Percentiles rank a stretch among this genome's conserved stretches.
Conservation (phyloP, 2,888 invertebrate genomes). For the Xiphydria camelus region DNA sequence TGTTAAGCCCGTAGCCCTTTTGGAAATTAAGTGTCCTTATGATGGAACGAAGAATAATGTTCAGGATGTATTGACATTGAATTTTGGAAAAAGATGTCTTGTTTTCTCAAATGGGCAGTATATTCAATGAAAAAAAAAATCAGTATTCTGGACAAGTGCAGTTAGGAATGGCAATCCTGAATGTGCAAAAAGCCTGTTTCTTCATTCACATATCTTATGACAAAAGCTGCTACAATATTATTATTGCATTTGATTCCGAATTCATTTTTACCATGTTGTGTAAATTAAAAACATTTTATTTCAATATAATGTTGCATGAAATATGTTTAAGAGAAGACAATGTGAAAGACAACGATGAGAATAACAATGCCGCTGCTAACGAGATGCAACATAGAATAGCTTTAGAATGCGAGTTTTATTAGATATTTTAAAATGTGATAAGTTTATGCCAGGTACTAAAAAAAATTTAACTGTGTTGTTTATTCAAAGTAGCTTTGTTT, state of each 20-base stretch:
- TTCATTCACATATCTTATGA: constrained; percentile 16
- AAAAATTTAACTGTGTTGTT: too few relatives aligned
- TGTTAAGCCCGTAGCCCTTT: constrained; percentile 20
- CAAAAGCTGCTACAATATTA: constrained; percentile 7
- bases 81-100: constrained; percentile 18
- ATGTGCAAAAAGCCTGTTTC: constrained; percentile 14
- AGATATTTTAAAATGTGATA: too few relatives aligned
- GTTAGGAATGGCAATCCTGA: constrained; percentile 20
- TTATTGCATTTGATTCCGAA: constrained; percentile 9
- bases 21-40: constrained; percentile 37
- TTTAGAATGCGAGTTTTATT: too few relatives aligned
- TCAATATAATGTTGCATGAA: constrained; percentile 13
- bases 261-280: constrained; percentile 17
- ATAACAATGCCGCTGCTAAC: too few relatives aligned
- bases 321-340: constrained; percentile 6
- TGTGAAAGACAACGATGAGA: too few relatives aligned
- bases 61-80: constrained; percentile 8
- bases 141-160: constrained; percentile 22
- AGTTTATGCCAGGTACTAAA: too few relatives aligned
- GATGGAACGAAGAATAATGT: constrained; percentile 22
- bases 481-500: too few relatives aligned
- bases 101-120: constrained; percentile 1
- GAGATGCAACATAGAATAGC: too few relatives aligned
- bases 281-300: constrained; percentile 13
- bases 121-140: constrained; percentile 16